A percentile compares a stretch with the other conserved stretches of the same genome.
Evolutionary conservation across 1,140 invertebrate species (phyloP).

Genomic region (Oryzaephilus surinamensis): DNA sequence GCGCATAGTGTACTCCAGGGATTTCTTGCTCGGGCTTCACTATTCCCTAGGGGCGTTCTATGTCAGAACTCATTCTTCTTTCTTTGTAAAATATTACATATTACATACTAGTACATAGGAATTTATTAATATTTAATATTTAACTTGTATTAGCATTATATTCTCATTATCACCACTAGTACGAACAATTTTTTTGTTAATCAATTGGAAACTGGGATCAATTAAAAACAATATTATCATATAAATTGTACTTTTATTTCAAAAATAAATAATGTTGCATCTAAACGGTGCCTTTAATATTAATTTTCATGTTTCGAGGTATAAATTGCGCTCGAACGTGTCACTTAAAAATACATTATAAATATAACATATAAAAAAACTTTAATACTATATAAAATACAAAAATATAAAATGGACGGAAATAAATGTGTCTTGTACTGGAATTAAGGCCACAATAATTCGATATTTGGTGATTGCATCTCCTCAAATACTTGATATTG

Average conservation of each 20-base stretch:
- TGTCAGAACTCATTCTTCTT: conserved; percentile 32
- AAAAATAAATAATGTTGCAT: no score
- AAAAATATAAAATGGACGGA: no score
- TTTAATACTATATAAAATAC: no score
- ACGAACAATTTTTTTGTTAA: no score
- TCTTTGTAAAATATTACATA: conserved; percentile 23
- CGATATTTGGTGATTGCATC: conserved; percentile 79
- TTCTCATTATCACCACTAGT: no score
- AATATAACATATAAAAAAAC: conserved; percentile 7
- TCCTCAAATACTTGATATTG: conserved; percentile 71
- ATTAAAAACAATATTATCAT: no score
- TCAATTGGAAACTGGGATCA: no score
- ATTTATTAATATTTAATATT: conserved; percentile 18
- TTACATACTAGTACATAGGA: conserved; percentile 15
- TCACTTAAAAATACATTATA: conserved; percentile 2
- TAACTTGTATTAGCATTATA: no score
- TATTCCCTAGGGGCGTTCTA: conserved; percentile 24
- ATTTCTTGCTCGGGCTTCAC: conserved; percentile 28
- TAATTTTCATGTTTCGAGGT: no score
- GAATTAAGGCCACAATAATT: conserved; percentile 56
- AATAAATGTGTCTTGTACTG: background rate
- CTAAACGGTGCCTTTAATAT: no score
- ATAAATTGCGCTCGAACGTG: no score
- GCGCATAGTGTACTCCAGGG: conserved; percentile 53
- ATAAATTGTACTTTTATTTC: no score